phyloP scores from a whole-genome alignment of 92 coral and sea anemone species.

The Siderastrea radians region DNA sequence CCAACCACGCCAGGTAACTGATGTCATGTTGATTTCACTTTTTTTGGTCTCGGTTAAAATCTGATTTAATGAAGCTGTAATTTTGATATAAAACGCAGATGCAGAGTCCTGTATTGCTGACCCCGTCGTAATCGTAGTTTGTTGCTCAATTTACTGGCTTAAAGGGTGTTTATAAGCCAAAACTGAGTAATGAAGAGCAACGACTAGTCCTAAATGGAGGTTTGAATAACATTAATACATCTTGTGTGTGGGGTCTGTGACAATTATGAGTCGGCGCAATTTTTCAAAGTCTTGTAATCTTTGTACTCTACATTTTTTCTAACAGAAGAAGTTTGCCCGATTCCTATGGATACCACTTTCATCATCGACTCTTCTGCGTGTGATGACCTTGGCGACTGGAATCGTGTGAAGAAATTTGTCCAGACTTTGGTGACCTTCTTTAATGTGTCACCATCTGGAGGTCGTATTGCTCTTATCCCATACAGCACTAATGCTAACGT shows the following conservation, averaged over 20 bases:
- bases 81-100: too few relatives aligned
- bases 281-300: neutral
- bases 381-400: neutral
- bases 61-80: too few relatives aligned
- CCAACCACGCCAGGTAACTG: neutral
- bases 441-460: too few relatives aligned
- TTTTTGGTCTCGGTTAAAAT: neutral
- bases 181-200: too few relatives aligned
- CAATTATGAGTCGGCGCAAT: neutral
- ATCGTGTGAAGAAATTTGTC: neutral
- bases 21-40: neutral
- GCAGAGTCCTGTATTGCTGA: too few relatives aligned
- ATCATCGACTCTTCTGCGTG: neutral
- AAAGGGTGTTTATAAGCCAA: neutral
- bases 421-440: too few relatives aligned
- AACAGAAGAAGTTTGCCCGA: neutral
- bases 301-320: neutral
- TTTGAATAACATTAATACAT: neutral
- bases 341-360: conserved; percentile 8
- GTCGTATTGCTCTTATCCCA: too few relatives aligned
- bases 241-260: neutral
- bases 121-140: too few relatives aligned
- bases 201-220: too few relatives aligned
- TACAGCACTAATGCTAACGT: too few relatives aligned
- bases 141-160: neutral